These are phyloP conservation scores for Lamprotornis superbus DNA, from an alignment of 2,113 vertebrate genomes.

Conservation along the genomic window DNA sequence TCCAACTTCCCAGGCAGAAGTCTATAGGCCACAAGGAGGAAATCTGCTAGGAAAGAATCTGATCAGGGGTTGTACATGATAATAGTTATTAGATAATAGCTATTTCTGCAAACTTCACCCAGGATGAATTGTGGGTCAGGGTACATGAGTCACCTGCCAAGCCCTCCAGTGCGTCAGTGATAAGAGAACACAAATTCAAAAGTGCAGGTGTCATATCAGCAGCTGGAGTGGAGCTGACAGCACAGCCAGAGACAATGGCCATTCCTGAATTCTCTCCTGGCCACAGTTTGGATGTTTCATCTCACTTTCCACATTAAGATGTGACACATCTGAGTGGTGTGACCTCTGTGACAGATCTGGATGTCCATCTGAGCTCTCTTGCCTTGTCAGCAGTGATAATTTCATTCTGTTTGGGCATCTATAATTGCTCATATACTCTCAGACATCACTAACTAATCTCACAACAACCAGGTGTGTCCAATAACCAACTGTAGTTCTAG, in stretches of 20 bases:
- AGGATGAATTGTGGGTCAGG: background rate
- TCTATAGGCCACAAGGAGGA: background rate
- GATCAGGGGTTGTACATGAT: fast-evolving
- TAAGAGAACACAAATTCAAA: background rate
- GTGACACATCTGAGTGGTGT: background rate
- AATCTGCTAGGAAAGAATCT: background rate
- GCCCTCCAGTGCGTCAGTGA: background rate
- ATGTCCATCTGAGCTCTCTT: background rate
- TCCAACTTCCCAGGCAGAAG: background rate
- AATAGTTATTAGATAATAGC: background rate
- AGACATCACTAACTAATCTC: background rate
- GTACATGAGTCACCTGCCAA: conserved; percentile 21
- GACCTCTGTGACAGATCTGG: background rate
- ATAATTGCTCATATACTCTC: background rate
- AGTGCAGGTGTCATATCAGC: background rate
- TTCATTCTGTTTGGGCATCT: background rate
- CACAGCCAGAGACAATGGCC: background rate
- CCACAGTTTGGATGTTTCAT: fast-evolving
- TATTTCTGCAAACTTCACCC: background rate
- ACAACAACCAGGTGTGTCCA: background rate
- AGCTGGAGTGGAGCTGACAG: background rate
- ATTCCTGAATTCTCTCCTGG: background rate
- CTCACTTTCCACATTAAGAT: background rate
- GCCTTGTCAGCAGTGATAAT: background rate
- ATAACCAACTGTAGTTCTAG: background rate